Percentiles rank a stretch among this genome's conserved stretches.
Evolutionary conservation across 1,140 invertebrate genomes (phyloP).

Genomic region (Parapsyche elsis): DNA sequence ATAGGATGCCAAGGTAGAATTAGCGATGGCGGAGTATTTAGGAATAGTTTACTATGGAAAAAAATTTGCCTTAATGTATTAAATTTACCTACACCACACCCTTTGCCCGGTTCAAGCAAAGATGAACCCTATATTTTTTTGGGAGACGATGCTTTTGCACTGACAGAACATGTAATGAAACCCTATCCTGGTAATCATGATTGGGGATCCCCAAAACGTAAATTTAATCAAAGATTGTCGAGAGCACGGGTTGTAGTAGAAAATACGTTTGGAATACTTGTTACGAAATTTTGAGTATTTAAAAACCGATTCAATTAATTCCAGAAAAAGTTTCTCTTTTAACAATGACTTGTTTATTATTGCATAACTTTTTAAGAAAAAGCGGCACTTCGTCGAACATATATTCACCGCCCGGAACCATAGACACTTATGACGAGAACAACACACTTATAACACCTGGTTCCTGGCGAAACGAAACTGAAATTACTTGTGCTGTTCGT

Average conservation of each 20-base stretch:
- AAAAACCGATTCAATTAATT: neutral
- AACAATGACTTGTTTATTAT: neutral
- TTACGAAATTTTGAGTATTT: neutral
- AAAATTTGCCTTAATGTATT: neutral
- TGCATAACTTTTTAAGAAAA: slow-evolving; percentile 11
- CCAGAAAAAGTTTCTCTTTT: neutral
- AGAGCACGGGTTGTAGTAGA: neutral
- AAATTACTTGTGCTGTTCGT: no score
- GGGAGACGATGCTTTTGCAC: neutral
- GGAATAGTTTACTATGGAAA: neutral
- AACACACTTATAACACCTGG: neutral
- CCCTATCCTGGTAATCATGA: neutral
- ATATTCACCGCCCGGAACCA: neutral
- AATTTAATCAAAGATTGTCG: neutral
- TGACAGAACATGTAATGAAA: neutral
- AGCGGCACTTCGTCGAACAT: neutral
- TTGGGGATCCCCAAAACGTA: neutral
- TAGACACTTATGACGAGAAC: neutral
- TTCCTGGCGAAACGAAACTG: neutral
- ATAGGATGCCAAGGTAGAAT: neutral
- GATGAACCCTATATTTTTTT: neutral
- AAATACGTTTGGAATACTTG: neutral
- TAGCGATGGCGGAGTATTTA: neutral
- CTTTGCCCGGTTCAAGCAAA: neutral
- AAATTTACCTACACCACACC: neutral